A percentile compares a stretch with the other conserved stretches of the same genome.
Evolutionary conservation across 2,113 vertebrate species (phyloP).

Genomic region (Python bivittatus): DNA sequence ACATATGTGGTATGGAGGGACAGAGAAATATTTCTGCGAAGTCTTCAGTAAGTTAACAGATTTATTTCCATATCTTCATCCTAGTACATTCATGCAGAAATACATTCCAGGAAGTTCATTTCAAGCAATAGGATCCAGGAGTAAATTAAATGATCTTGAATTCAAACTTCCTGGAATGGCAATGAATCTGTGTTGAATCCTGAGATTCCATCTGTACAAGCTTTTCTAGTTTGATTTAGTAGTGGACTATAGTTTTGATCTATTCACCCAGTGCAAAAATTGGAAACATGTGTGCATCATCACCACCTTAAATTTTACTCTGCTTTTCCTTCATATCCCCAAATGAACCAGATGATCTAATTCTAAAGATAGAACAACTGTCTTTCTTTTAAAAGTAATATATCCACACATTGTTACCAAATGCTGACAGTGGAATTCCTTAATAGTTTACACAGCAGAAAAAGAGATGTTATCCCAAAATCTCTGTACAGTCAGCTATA

Average conservation of each 20-base stretch:
- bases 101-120: neutral
- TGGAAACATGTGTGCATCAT: neutral
- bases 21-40: neutral
- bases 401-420: neutral
- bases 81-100: neutral
- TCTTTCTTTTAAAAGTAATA: neutral
- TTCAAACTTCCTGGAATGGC: neutral
- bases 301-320: neutral
- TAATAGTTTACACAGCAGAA: neutral
- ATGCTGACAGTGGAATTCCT: constrained; percentile 3
- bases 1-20: neutral
- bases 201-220: neutral
- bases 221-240: neutral
- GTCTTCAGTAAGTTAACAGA: neutral
- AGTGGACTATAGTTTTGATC: neutral
- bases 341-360: neutral
- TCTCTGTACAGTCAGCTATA: neutral
- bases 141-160: neutral
- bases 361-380: neutral
- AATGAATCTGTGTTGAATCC: neutral
- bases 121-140: neutral
- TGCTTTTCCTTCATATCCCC: neutral
- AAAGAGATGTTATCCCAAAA: neutral
- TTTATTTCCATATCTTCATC: neutral
- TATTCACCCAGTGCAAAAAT: neutral